Base-by-base conservation (phyloP, 2,888 invertebrate genomes). In the Schrankia costaestrigalis region DNA sequence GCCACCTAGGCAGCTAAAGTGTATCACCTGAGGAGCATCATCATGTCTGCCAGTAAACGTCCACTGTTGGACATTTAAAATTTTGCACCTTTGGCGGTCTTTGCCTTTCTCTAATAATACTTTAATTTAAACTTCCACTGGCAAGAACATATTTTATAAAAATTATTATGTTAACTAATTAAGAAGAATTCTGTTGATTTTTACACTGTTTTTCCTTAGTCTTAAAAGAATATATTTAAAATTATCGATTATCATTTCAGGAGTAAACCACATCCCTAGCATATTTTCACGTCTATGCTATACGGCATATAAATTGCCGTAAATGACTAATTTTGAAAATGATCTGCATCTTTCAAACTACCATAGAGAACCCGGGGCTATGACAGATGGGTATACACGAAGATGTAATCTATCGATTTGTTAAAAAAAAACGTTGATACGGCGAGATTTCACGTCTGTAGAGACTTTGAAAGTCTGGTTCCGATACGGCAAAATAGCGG, bases 291-390 rank as follows among this genome's bases (percentile, higher is more conserved):
- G 17, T 27, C 11, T 27, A 27, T 11, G 31, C 15, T 23, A 23
- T 31, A 31, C 18, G 31, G 15, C 25, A 31, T 14, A 17, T 31
- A 31, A 18, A 25, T 31, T 23, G 25, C 26, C 26, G 26, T 19
- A n/a, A 32, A 32, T 26, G 19, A 12, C 25, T 14, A 21, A 26
- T 26, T 32, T 28, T 28, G 11, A 18, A 28, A 28, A 28, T 11
- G 15, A 15, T 5, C 11, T 17, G 9, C 21, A 29, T 29, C 21
- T 29, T 30, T 30, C 8, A n/a, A 30, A 23, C 22, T 30, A 30
- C 23, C 14, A 13, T 30, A 23, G 9, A 15, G 17, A 30, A 30
- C 15, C 23, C 23, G 4, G 23, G 23, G 15, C 30, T 30, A 30
- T 13, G 11, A 6, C 30, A 23, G 30, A 22, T 30, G 7, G 12